A percentile compares a stretch with the other conserved stretches of the same genome.
Evolutionary conservation across 2,797 vertebrate genomes (phyloP).

Genomic region (Sylvia borin): DNA sequence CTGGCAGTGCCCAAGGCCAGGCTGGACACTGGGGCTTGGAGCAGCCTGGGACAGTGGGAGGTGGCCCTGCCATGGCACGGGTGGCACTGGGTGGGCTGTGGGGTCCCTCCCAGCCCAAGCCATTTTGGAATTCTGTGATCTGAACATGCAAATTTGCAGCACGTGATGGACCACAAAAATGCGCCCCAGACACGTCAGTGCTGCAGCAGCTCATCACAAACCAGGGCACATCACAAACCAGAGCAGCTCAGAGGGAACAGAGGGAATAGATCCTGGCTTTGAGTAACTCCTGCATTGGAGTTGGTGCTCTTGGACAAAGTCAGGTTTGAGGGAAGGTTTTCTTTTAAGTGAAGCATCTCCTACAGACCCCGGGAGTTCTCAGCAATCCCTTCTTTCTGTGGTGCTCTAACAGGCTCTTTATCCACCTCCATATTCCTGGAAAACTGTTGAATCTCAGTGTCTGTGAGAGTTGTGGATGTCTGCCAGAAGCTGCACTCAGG

Average conservation of each 20-base stretch:
- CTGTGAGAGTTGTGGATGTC: neutral
- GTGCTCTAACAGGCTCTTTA: neutral
- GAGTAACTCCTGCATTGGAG: rapidly evolving
- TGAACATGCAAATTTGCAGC: no score
- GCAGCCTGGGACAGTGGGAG: no score
- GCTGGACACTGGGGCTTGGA: no score
- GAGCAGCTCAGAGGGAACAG: neutral
- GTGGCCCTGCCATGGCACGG: no score
- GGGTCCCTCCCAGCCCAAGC: no score
- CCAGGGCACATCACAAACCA: neutral
- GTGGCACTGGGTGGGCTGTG: no score
- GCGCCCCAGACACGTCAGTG: no score
- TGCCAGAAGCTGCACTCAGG: neutral
- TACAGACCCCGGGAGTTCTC: neutral
- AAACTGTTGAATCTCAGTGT: neutral
- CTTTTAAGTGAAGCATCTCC: neutral
- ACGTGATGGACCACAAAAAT: no score
- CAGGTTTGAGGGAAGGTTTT: neutral
- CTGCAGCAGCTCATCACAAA: no score
- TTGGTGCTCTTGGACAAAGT: rapidly evolving
- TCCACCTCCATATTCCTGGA: neutral
- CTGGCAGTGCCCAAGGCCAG: no score
- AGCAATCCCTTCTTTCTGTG: neutral
- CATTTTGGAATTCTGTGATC: no score
- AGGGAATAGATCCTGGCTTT: neutral